Conservation (phyloP, 2,113 vertebrate genomes). For the Panthera uncia region DNA sequence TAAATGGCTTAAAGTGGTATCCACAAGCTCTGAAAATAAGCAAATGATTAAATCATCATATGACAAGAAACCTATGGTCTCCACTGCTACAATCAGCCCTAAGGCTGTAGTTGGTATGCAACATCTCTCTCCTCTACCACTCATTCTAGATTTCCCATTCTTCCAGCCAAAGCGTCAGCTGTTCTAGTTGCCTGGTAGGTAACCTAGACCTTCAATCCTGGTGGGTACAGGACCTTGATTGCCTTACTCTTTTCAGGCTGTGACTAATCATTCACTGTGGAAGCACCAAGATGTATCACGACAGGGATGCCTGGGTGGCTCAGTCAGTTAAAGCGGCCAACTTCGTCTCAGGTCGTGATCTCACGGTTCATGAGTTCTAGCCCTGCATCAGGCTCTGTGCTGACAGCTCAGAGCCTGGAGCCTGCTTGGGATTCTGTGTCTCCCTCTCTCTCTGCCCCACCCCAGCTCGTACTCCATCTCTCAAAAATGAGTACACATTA, state of each 20-base stretch:
- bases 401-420: no score
- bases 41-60: neutral
- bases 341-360: no score
- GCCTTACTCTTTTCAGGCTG: neutral
- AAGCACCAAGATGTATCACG: neutral
- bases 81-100: no score
- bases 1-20: neutral
- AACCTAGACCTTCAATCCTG: neutral
- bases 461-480: no score
- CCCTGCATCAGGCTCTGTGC: accelerated
- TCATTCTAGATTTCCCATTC: neutral
- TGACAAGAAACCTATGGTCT: neutral
- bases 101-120: neutral
- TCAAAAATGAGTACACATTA: no score
- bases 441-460: no score
- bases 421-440: no score
- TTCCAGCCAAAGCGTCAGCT: neutral
- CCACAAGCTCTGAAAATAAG: neutral
- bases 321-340: no score
- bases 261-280: neutral
- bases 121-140: neutral
- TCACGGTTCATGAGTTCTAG: accelerated
- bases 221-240: neutral
- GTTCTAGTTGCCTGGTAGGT: neutral
- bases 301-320: no score